Evolutionary conservation across 2,797 vertebrate species (phyloP).

Genomic region (Streptopelia turtur): DNA sequence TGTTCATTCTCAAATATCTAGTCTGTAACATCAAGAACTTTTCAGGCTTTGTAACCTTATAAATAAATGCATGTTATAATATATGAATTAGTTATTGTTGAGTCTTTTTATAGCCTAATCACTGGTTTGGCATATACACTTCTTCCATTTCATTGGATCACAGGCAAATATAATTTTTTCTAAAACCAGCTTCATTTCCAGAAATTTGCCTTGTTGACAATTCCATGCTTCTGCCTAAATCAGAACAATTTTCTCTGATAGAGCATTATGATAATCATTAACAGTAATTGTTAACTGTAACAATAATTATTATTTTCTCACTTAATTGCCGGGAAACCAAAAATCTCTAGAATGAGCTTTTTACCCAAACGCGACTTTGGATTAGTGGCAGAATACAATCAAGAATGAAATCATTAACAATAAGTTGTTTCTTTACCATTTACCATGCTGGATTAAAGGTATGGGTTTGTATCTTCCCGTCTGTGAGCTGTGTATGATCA

Average conservation of each 20-base stretch:
- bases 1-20: constrained; percentile 24
- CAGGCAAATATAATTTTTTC: neutral
- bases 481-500: neutral
- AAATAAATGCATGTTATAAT: constrained; percentile 42
- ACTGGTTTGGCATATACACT: neutral
- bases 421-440: neutral
- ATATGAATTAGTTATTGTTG: constrained; percentile 19
- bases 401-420: neutral
- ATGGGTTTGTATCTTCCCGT: neutral
- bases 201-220: constrained; percentile 19
- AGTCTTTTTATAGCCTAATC: constrained; percentile 46
- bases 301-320: constrained; percentile 17
- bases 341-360: constrained; percentile 7
- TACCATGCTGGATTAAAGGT: neutral
- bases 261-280: constrained; percentile 44
- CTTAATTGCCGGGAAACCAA: constrained; percentile 21
- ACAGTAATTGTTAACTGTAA: constrained; percentile 9
- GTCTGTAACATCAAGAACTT: neutral
- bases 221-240: constrained; percentile 17
- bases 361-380: neutral
- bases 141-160: neutral
- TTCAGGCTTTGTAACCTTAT: constrained; percentile 17
- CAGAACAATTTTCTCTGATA: constrained; percentile 37
- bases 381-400: neutral
- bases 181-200: constrained; percentile 9